Evolutionary conservation across 1,140 invertebrate species (phyloP).

Genomic region (Dinothrombium tinctorium): DNA sequence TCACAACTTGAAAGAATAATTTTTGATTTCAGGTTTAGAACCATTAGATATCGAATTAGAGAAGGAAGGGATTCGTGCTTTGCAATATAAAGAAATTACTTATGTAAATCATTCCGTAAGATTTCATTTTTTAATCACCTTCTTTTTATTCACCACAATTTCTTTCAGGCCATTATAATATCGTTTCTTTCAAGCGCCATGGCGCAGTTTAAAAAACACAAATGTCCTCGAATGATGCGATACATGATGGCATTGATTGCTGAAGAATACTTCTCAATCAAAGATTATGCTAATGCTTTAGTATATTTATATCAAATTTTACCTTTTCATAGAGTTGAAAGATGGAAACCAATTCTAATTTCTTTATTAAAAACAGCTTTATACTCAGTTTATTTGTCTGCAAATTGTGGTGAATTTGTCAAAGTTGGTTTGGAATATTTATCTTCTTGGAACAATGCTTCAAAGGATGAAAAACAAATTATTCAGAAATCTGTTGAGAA

Average conservation of each 20-base stretch:
- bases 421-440: slow-evolving; percentile 49
- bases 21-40: slow-evolving; percentile 35
- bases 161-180: slow-evolving; percentile 37
- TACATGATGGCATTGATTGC: slow-evolving; percentile 76
- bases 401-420: slow-evolving; percentile 62
- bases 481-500: slow-evolving; percentile 2
- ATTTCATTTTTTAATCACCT: neutral
- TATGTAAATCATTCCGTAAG: slow-evolving; percentile 40
- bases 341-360: slow-evolving; percentile 60
- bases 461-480: neutral
- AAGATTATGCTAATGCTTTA: slow-evolving; percentile 69
- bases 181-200: slow-evolving; percentile 62
- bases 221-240: slow-evolving; percentile 67
- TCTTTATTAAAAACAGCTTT: slow-evolving; percentile 54
- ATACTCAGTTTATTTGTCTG: slow-evolving; percentile 64
- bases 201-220: slow-evolving; percentile 72
- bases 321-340: slow-evolving; percentile 66
- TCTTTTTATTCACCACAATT: slow-evolving; percentile 25
- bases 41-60: slow-evolving; percentile 54
- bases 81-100: slow-evolving; percentile 52
- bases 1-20: neutral
- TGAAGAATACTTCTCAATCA: slow-evolving; percentile 68
- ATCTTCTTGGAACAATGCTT: slow-evolving; percentile 18
- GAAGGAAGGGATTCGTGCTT: slow-evolving; percentile 43
- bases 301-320: slow-evolving; percentile 71